These are phyloP conservation scores for Augiades crinisus DNA, from an alignment of 2,888 invertebrate genomes.

Conservation along the genomic window DNA sequence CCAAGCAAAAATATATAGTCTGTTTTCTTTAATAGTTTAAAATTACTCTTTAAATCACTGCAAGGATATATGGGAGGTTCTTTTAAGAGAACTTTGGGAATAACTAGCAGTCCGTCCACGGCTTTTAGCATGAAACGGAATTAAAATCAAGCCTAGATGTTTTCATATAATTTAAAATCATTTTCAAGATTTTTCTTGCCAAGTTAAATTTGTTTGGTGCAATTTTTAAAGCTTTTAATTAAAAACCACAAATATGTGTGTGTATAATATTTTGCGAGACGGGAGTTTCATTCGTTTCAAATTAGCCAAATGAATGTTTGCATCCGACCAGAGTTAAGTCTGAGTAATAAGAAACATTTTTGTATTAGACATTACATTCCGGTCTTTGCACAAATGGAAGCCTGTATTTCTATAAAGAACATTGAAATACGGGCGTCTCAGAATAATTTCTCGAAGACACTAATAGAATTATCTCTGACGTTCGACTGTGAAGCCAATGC, in stretches of 20 bases:
- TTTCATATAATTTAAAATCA: conserved; percentile 23
- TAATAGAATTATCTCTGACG: no score
- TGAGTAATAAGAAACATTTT: no score
- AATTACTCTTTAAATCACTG: no score
- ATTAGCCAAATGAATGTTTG: conserved; percentile 13
- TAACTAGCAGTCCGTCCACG: conserved; percentile 13
- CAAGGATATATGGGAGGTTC: no score
- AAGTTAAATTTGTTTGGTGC: conserved; percentile 23
- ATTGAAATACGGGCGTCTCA: no score
- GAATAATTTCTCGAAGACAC: no score
- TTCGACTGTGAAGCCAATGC: no score
- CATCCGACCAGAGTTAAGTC: neutral
- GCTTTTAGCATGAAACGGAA: conserved; percentile 24
- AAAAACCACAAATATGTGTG: conserved; percentile 10
- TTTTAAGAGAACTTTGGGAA: no score
- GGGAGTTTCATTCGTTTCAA: conserved; percentile 10
- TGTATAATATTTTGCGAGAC: conserved; percentile 6
- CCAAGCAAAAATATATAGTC: no score
- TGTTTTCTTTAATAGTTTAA: no score
- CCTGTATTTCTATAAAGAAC: neutral
- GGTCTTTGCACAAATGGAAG: neutral
- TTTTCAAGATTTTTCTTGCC: conserved; percentile 18
- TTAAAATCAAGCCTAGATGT: conserved; percentile 25
- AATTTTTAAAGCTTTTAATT: conserved; percentile 23
- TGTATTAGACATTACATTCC: neutral